phyloP scores from a whole-genome alignment of 2,113 vertebrate genomes.

The Psilopsiagon aurifrons region DNA sequence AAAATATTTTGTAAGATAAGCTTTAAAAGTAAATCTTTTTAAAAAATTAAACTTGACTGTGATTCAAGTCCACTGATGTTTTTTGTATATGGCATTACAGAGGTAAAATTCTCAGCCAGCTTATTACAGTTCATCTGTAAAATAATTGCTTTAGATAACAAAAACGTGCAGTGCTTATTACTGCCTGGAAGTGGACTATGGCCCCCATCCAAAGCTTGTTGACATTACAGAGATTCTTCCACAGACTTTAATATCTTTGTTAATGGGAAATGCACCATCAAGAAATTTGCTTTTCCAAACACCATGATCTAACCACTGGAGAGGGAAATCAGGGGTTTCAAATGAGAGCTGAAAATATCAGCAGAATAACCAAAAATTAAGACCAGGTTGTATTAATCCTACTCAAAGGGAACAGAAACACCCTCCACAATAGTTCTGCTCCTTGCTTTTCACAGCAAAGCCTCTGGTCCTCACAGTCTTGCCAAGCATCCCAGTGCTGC shows the following conservation, averaged over 20 bases:
- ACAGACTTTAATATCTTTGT: neutral
- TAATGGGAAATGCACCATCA: neutral
- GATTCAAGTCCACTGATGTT: neutral
- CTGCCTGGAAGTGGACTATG: neutral
- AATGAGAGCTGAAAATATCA: neutral
- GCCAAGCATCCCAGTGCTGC: neutral
- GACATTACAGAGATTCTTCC: neutral
- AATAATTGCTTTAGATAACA: conserved; percentile 21
- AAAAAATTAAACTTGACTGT: neutral
- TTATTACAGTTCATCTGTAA: conserved; percentile 5
- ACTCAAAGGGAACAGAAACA: neutral
- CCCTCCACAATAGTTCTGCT: neutral
- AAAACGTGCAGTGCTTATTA: neutral
- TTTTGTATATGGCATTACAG: neutral
- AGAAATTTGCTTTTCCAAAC: conserved; percentile 17
- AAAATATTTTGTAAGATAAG: neutral
- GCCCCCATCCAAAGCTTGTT: neutral
- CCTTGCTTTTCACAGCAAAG: neutral
- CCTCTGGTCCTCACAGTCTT: neutral
- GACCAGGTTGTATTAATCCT: neutral
- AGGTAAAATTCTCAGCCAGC: neutral
- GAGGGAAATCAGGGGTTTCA: neutral
- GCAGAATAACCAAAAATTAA: neutral
- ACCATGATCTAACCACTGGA: neutral
- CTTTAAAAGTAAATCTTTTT: neutral